Percentiles rank a stretch among this genome's conserved stretches.
phyloP scores from a whole-genome alignment of 2,113 vertebrate genomes.

The Zootoca vivipara region DNA sequence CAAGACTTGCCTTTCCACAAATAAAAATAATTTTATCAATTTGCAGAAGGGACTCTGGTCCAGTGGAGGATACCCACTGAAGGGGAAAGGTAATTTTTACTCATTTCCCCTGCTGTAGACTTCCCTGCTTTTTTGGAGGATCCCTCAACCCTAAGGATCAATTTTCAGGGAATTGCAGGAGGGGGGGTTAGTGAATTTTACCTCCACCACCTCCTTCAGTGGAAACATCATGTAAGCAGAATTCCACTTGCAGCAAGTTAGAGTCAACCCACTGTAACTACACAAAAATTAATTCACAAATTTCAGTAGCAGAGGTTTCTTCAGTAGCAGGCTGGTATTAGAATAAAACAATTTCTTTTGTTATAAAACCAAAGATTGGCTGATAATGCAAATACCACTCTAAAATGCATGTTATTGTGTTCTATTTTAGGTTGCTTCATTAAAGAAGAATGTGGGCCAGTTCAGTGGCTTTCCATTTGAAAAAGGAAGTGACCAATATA shows the following conservation, averaged over 20 bases:
- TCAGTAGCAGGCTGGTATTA: background rate
- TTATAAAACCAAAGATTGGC: background rate
- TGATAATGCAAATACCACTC: background rate
- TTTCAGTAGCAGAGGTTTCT: background rate
- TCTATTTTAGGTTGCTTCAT: conserved; percentile 80
- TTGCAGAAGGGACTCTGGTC: too few relatives aligned
- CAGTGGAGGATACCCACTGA: too few relatives aligned
- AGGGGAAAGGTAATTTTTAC: too few relatives aligned
- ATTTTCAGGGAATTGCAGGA: background rate
- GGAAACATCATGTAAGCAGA: background rate
- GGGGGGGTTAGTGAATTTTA: background rate
- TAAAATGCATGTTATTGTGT: conserved; percentile 19
- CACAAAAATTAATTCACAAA: background rate
- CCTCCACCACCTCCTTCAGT: background rate
- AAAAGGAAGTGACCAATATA: conserved; percentile 85
- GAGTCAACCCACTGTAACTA: background rate
- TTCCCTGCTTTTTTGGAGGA: too few relatives aligned
- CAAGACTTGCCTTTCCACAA: background rate
- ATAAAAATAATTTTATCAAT: too few relatives aligned
- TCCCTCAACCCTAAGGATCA: background rate
- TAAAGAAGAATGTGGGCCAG: conserved; percentile 94
- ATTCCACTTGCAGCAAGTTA: background rate
- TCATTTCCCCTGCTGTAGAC: too few relatives aligned
- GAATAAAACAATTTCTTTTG: background rate
- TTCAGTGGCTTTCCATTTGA: conserved; percentile 95